Evolutionary conservation across 1,140 invertebrate species (phyloP).

Genomic region (Lethocerus indicus): DNA sequence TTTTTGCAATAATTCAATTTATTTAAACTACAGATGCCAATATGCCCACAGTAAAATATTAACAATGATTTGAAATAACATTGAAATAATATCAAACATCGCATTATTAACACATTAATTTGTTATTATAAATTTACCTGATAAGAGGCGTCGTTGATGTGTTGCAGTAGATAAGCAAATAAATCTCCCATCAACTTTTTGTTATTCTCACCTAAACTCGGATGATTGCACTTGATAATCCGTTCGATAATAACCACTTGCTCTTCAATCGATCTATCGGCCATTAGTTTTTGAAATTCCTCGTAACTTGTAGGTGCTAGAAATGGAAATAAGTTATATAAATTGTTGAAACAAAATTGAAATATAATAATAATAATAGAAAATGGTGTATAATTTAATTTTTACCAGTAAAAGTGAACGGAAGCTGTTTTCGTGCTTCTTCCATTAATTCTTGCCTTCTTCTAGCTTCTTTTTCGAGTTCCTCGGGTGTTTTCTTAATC

Average conservation of each 20-base stretch:
- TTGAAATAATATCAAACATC: neutral
- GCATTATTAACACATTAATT: conserved; percentile 1
- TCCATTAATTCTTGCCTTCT: conserved; percentile 34
- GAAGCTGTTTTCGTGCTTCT: conserved; percentile 42
- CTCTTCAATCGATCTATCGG: conserved; percentile 36
- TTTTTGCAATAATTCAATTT: too few species aligned
- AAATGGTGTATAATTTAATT: conserved; percentile 1
- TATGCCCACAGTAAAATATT: too few species aligned
- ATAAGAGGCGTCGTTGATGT: conserved; percentile 44
- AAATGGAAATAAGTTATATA: conserved; percentile 12
- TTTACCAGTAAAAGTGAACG: conserved; percentile 40
- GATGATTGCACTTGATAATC: conserved; percentile 73
- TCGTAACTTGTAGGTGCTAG: conserved; percentile 45
- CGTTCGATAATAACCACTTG: conserved; percentile 56
- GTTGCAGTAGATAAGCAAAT: conserved; percentile 56
- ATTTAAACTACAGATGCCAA: too few species aligned
- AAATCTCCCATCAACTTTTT: conserved; percentile 55
- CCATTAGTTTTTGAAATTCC: conserved; percentile 42
- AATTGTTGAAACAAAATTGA: conserved; percentile 2
- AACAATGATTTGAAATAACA: too few species aligned
- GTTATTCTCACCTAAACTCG: conserved; percentile 53
- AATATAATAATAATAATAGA: neutral
- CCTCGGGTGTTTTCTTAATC: conserved; percentile 16
- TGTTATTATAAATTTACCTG: conserved; percentile 18
- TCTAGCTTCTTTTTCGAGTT: conserved; percentile 24